phyloP scores from a whole-genome alignment of 2,113 vertebrate species.

The Melanostigma gelatinosum region DNA sequence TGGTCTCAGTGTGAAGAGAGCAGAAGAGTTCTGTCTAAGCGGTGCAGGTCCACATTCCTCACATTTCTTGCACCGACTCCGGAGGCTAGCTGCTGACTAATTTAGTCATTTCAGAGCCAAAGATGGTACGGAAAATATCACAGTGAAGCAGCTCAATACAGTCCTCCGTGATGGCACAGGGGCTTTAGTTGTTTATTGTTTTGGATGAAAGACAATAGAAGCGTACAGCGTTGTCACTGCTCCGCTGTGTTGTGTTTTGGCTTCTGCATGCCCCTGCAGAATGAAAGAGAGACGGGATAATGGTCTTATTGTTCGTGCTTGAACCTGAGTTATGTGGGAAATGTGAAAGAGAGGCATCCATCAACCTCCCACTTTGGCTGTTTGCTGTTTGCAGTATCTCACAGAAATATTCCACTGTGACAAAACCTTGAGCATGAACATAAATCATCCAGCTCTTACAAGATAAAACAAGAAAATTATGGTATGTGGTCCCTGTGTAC shows the following conservation, averaged over 20 bases:
- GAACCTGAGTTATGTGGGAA: slow-evolving; percentile 38
- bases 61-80: slow-evolving; percentile 4
- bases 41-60: slow-evolving; percentile 36
- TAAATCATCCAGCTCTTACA: neutral
- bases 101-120: neutral
- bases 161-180: neutral
- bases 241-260: neutral
- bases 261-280: neutral
- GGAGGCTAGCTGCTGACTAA: neutral
- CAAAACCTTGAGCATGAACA: slow-evolving; percentile 15
- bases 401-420: slow-evolving; percentile 14
- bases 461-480: slow-evolving; percentile 2
- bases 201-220: neutral
- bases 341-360: neutral
- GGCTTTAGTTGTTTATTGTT: slow-evolving; percentile 4
- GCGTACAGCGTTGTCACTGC: neutral
- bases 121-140: neutral
- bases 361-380: slow-evolving; percentile 2
- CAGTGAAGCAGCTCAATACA: neutral
- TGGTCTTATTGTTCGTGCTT: slow-evolving; percentile 19
- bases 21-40: neutral
- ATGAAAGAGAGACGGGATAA: slow-evolving; percentile 1
- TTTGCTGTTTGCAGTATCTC: slow-evolving; percentile 4
- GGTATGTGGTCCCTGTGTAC: neutral
- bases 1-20: slow-evolving; percentile 35